These are phyloP conservation scores for Leucoma salicis DNA, from an alignment of 2,888 invertebrate species.

Conservation along the genomic window DNA sequence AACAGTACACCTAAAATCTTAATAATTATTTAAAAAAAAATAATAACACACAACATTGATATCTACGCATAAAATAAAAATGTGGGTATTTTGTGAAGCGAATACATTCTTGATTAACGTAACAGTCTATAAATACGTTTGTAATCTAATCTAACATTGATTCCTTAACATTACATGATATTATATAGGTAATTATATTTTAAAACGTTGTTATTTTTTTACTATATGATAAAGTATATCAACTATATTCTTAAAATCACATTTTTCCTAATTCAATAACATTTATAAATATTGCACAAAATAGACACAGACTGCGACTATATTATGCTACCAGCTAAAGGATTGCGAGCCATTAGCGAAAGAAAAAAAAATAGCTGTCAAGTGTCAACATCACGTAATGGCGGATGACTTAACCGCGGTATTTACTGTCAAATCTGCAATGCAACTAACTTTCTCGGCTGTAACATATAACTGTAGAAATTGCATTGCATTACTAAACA, in stretches of 20 bases:
- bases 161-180: conserved; percentile 64
- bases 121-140: conserved; percentile 64
- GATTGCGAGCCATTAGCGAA: conserved; percentile 36
- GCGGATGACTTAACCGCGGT: conserved; percentile 42
- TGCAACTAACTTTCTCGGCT: conserved; percentile 30
- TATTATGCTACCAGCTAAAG: conserved; percentile 41
- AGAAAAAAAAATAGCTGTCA: conserved; percentile 41
- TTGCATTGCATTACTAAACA: too few relatives aligned
- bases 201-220: conserved; percentile 62
- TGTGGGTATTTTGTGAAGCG: conserved; percentile 24
- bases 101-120: conserved; percentile 38
- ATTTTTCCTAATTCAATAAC: conserved; percentile 76
- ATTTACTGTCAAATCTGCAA: conserved; percentile 22
- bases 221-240: conserved; percentile 73
- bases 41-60: conserved; percentile 24
- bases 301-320: conserved; percentile 63
- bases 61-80: conserved; percentile 20
- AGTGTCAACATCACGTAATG: conserved; percentile 37
- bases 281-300: conserved; percentile 73
- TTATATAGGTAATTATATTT: conserved; percentile 66
- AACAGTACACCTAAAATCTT: conserved; percentile 36
- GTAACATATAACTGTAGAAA: too few relatives aligned
- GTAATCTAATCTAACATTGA: conserved; percentile 66
- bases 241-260: conserved; percentile 79
- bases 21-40: conserved; percentile 18